Evolutionary conservation across 2,888 invertebrate genomes (phyloP).

Genomic region (Tetanocera ferruginea): DNA sequence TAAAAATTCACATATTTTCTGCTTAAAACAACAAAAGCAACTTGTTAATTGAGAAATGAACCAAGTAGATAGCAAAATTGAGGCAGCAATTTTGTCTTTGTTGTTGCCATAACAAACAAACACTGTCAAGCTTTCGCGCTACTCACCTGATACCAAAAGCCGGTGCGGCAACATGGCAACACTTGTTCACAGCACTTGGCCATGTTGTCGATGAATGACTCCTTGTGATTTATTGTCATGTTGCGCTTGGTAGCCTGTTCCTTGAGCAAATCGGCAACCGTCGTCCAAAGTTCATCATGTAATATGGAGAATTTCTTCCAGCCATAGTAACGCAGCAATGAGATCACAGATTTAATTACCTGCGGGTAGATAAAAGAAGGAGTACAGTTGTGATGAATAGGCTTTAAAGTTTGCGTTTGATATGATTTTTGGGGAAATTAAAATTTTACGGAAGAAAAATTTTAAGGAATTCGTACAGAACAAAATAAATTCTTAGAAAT

Average conservation of each 20-base stretch:
- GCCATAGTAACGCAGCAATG: constrained; percentile 89
- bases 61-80: background rate
- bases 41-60: background rate
- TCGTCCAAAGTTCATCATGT: constrained; percentile 84
- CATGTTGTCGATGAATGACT: constrained; percentile 76
- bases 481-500: too few species aligned
- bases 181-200: constrained; percentile 84
- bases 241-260: constrained; percentile 82
- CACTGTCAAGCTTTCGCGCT: background rate
- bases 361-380: constrained; percentile 68
- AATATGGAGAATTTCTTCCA: constrained; percentile 96
- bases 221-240: constrained; percentile 86
- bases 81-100: background rate
- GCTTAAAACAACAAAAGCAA: background rate
- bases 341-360: constrained; percentile 95
- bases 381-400: too few species aligned
- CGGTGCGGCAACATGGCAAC: constrained; percentile 81
- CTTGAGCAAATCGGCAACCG: constrained; percentile 85
- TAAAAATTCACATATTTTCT: background rate
- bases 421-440: too few species aligned
- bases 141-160: constrained; percentile 84
- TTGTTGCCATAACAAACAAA: background rate
- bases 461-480: too few species aligned
- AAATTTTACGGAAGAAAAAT: too few species aligned
- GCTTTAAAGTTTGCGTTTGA: too few species aligned